Conservation (phyloP, 2,113 vertebrate species). For the Protobothrops mucrosquamatus region DNA sequence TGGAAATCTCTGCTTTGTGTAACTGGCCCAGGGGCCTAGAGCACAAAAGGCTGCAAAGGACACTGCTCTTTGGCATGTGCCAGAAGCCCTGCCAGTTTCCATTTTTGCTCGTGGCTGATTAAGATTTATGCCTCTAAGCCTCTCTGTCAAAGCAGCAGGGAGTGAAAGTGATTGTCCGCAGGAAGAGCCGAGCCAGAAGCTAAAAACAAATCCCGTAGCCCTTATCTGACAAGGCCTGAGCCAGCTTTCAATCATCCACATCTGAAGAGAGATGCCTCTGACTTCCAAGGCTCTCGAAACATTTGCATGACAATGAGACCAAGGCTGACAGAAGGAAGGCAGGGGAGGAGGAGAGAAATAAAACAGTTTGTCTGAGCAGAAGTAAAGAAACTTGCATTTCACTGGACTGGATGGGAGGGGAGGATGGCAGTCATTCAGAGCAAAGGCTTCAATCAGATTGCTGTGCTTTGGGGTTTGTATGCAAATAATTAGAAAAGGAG, state of each 20-base stretch:
- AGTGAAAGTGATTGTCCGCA: conserved; percentile 10
- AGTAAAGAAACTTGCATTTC: neutral
- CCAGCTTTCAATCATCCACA: conserved; percentile 13
- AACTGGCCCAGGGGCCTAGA: neutral
- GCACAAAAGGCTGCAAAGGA: conserved; percentile 6
- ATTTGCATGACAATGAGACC: conserved; percentile 16
- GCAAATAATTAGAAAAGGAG: neutral
- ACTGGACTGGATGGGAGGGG: neutral
- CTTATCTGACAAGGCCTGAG: conserved; percentile 23
- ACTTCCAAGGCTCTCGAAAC: neutral
- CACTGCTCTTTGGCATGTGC: neutral
- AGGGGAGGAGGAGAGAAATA: neutral
- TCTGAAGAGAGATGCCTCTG: conserved; percentile 4
- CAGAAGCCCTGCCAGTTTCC: neutral
- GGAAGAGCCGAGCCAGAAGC: neutral
- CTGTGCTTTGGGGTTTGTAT: neutral
- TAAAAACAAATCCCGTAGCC: conserved; percentile 20
- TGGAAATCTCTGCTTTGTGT: neutral
- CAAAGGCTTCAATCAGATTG: neutral
- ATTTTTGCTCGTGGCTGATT: conserved; percentile 2
- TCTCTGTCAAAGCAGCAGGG: neutral
- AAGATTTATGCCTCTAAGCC: conserved; percentile 27
- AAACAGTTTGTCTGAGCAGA: neutral
- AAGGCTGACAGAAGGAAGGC: neutral
- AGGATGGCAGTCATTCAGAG: neutral